These are phyloP conservation scores for Mesoligia furuncula DNA, from an alignment of 2,888 invertebrate species.

Conservation along the genomic window DNA sequence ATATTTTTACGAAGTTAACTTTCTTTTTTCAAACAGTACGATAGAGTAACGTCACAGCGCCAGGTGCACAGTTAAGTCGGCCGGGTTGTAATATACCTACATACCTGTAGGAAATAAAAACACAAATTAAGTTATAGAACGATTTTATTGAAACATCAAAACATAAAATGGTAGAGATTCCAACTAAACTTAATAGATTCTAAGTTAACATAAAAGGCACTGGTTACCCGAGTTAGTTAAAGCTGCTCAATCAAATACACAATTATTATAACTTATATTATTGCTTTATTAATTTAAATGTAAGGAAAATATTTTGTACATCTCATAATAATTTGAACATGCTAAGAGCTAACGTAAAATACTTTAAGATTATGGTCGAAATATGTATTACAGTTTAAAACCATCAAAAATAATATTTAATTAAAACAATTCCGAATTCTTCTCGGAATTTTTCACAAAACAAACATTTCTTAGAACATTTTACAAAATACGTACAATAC, in stretches of 20 bases:
- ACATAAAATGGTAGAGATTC: conserved; percentile 48
- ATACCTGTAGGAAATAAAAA: conserved; percentile 1
- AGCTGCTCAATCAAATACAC: conserved; percentile 62
- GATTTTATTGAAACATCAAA: conserved; percentile 60
- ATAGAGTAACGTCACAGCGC: no score
- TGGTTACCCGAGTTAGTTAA: conserved; percentile 57
- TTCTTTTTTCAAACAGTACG: no score
- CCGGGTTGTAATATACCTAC: no score
- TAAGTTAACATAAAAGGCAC: conserved; percentile 55
- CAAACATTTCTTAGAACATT: not conserved
- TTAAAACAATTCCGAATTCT: not conserved
- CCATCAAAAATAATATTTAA: not conserved
- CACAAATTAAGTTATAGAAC: not conserved
- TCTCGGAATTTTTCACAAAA: not conserved
- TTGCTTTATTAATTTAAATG: conserved; percentile 1
- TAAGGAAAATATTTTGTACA: conserved; percentile 20
- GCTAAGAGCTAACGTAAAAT: not conserved
- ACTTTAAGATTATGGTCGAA: not conserved
- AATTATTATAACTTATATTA: conserved; percentile 41
- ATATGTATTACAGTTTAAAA: not conserved
- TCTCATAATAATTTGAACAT: conserved; percentile 20
- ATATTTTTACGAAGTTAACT: no score
- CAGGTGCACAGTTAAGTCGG: no score
- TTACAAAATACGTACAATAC: not conserved
- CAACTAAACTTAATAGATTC: conserved; percentile 39